Conservation (phyloP, 2,797 vertebrate species). For the Aratinga solstitialis region DNA sequence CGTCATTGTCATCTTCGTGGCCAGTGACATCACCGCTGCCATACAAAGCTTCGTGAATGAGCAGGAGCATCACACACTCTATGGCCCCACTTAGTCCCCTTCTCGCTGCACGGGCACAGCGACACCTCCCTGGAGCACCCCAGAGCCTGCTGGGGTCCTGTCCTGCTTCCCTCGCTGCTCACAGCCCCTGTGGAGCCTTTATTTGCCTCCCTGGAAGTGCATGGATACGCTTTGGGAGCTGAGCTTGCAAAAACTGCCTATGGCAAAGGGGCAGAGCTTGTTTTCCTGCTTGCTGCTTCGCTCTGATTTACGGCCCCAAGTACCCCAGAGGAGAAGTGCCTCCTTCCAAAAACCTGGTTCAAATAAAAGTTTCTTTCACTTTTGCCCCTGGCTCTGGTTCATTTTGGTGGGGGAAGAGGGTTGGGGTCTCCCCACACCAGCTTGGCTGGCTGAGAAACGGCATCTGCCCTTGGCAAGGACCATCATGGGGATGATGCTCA, state of each 20-base stretch:
- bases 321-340: background rate
- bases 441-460: accelerated
- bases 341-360: accelerated
- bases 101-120: accelerated
- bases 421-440: background rate
- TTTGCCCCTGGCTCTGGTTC: accelerated
- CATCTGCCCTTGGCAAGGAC: accelerated
- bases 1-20: accelerated
- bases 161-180: accelerated
- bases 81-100: accelerated
- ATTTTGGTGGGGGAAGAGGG: background rate
- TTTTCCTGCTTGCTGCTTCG: background rate
- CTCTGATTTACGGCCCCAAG: background rate
- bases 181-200: background rate
- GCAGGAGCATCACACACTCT: accelerated
- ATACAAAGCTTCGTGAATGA: accelerated
- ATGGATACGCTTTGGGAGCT: background rate
- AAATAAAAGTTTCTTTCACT: background rate
- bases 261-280: accelerated
- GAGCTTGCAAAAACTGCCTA: background rate
- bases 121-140: accelerated
- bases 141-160: background rate
- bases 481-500: accelerated
- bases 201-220: background rate
- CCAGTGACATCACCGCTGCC: accelerated